phyloP scores from a whole-genome alignment of 2,797 vertebrate species.

The Sebastes reedi region DNA sequence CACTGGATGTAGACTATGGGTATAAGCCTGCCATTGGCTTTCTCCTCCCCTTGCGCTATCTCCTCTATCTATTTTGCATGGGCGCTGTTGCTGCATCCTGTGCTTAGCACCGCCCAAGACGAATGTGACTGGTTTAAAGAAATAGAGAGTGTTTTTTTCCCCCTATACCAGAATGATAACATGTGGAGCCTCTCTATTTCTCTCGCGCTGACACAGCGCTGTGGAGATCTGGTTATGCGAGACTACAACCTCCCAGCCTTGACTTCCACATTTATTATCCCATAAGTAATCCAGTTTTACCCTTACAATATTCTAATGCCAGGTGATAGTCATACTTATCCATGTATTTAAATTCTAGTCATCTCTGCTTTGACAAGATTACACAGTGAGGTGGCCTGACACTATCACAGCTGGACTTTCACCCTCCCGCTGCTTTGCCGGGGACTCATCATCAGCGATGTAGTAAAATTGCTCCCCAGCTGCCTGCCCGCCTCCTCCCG shows the following conservation, averaged over 20 bases:
- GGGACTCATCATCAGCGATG: constrained; percentile 47
- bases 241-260: background rate
- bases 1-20: too few relatives aligned
- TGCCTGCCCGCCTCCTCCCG: constrained; percentile 47
- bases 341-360: background rate
- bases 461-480: constrained; percentile 55
- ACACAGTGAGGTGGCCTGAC: background rate
- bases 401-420: constrained; percentile 19
- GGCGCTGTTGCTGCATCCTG: too few relatives aligned
- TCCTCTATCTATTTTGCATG: too few relatives aligned
- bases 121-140: background rate
- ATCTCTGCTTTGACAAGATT: constrained; percentile 8
- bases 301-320: background rate
- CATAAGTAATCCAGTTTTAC: background rate
- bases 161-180: background rate
- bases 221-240: too few relatives aligned
- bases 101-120: too few relatives aligned
- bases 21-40: too few relatives aligned
- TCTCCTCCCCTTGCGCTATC: too few relatives aligned
- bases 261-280: background rate
- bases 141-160: background rate
- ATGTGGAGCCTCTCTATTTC: too few relatives aligned
- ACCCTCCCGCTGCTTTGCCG: constrained; percentile 13
- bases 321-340: background rate
- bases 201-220: too few relatives aligned